Base-by-base conservation (phyloP, 2,113 vertebrate species). In the Aythya baeri region DNA sequence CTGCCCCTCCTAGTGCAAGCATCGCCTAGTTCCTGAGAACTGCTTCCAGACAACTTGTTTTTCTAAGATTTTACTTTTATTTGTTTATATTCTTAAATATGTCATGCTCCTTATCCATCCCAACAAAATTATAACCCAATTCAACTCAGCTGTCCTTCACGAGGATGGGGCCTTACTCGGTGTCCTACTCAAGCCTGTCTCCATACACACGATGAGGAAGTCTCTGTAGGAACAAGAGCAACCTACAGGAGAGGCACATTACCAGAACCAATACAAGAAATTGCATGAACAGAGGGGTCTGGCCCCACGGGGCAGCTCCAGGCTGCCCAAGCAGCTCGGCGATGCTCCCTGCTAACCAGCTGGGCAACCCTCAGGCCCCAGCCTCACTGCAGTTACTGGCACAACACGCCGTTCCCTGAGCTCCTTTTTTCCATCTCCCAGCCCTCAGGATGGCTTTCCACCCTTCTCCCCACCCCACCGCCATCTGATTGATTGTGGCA, bases 401-500 rank as follows among this genome's bases (percentile, higher is more conserved):
- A 67, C 32, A 49, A 9, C 13, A 13, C 4, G 1, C 34, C 11
- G 0, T 41, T 65, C 86, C 34, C 50, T 32, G 50, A 44, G 26
- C 29, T 27, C 63, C 7, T 46, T 31, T 86, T 59, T 31, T 23
- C 71, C 12, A 3, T 6, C 71, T 79, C 75, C 67, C 50, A 23
- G 4, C 4, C 36, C 17, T 38, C 11, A 0, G 0, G 2, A 6
- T 1, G 8, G 0, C 9, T 68, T 55, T 3, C 66, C 84, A 83
- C 32, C 34, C 34, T 61, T 70, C 36, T 77, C 34, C 62, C 70
- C 9, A 3, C 16, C 32, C 50, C 3, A 2, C 50, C 34, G 4
- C 14, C 0, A 1, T 4, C 62, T 92, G 96, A 93, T 86, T 73
- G 91, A 96, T 83, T 11, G 76, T 5, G 83, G 72, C 94, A 96